These are phyloP conservation scores for Cyphomyrus discorhynchus DNA, from an alignment of 2,113 vertebrate species.

Conservation along the genomic window DNA sequence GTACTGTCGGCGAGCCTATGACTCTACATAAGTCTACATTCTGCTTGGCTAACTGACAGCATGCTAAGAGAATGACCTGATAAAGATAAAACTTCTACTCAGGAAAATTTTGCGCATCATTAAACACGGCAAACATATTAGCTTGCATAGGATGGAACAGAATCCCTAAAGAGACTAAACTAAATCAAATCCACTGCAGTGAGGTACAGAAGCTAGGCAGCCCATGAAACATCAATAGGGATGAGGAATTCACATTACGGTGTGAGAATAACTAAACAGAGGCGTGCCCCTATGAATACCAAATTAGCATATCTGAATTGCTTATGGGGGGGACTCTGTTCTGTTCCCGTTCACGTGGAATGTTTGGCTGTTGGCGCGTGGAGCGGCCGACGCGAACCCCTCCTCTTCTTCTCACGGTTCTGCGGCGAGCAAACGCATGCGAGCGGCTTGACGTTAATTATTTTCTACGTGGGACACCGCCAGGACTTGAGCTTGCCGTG, in stretches of 20 bases:
- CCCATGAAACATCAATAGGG: slow-evolving; percentile 71
- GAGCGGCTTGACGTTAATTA: slow-evolving; percentile 16
- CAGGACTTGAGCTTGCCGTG: slow-evolving; percentile 4
- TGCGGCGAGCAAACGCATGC: not conserved
- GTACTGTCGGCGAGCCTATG: not conserved
- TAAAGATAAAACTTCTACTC: slow-evolving; percentile 89
- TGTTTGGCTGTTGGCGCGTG: slow-evolving; percentile 12
- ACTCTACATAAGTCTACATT: slow-evolving; percentile 42
- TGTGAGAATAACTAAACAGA: slow-evolving; percentile 69
- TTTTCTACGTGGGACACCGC: slow-evolving; percentile 20
- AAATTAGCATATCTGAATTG: slow-evolving; percentile 51
- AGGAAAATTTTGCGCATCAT: slow-evolving; percentile 89
- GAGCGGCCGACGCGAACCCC: slow-evolving; percentile 18
- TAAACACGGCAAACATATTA: slow-evolving; percentile 87
- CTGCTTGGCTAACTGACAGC: slow-evolving; percentile 65
- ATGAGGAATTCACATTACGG: slow-evolving; percentile 64
- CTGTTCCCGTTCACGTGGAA: slow-evolving; percentile 26
- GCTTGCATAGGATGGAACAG: slow-evolving; percentile 72
- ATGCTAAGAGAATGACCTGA: slow-evolving; percentile 67
- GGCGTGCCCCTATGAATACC: slow-evolving; percentile 54
- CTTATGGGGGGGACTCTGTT: slow-evolving; percentile 32
- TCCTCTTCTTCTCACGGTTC: slow-evolving; percentile 26
- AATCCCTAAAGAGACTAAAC: slow-evolving; percentile 80
- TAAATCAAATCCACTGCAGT: slow-evolving; percentile 75
- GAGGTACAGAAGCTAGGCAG: slow-evolving; percentile 66